A percentile compares a stretch with the other conserved stretches of the same genome.
phyloP scores from a whole-genome alignment of 2,113 vertebrate species.

The Desmodus rotundus region DNA sequence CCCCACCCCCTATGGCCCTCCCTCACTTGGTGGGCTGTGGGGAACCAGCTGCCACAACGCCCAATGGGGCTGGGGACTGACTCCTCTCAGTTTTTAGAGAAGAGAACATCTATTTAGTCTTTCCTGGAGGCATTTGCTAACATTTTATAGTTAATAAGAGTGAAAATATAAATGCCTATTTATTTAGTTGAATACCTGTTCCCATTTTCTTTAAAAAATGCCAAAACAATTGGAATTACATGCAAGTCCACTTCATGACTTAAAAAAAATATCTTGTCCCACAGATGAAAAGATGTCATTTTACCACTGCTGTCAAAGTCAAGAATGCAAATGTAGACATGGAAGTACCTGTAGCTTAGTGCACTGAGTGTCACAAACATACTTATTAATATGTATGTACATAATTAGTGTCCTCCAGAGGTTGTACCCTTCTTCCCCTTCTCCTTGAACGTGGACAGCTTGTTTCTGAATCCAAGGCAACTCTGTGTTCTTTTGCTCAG shows the following conservation, averaged over 20 bases:
- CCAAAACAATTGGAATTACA: neutral
- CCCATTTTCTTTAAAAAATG: neutral
- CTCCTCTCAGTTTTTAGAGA: neutral
- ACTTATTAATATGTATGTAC: conserved; percentile 46
- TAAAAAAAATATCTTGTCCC: conserved; percentile 3
- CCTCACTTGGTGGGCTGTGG: neutral
- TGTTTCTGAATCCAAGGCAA: neutral
- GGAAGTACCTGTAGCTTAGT: neutral
- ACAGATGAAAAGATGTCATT: neutral
- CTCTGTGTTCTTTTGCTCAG: neutral
- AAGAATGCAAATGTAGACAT: neutral
- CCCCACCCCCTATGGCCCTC: neutral
- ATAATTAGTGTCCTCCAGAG: neutral
- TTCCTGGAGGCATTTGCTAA: neutral
- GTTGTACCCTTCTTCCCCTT: neutral
- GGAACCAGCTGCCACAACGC: neutral
- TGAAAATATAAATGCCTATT: neutral
- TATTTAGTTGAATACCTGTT: conserved; percentile 2
- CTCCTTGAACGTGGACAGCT: neutral
- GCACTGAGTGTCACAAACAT: conserved; percentile 19
- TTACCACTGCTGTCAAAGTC: conserved; percentile 4
- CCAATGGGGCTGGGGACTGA: neutral
- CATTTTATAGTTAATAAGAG: neutral
- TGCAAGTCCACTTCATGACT: neutral
- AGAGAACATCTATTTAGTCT: neutral